Evolutionary conservation across 2,888 invertebrate species (phyloP), one percentile per base, ranked within the genome.

Genomic region (Cloeon dipterum): DNA sequence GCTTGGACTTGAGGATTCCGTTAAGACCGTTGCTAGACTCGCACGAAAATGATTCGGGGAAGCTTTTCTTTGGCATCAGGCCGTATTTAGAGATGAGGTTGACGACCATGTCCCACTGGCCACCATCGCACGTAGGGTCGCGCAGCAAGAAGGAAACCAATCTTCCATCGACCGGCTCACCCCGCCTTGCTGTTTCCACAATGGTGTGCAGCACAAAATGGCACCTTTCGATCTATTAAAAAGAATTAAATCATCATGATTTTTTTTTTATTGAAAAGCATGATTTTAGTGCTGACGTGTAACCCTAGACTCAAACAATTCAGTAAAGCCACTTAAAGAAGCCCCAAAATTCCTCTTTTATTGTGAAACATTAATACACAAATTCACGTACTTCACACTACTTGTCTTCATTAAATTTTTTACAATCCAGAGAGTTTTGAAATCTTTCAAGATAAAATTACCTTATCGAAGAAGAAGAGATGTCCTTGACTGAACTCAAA

Each of bases 71-170:
- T 38, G 89, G 89, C 62, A 89, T 70, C 37, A 89, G 56, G 11
- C 89, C 89, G 51, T 89, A 72, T 51, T 82, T 81, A 54, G 76
- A 78, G 39, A 89, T 71, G 16, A 89, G 58, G 55, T 86, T 86
- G 20, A 76, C 74, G 40, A 88, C 59, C 86, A 89, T 88, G 52
- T 86, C 82, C 88, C 86, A 89, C 53, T 89, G 88, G 0, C 89
- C 86, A 20, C 85, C 85, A 50, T 86, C 85, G 43, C 68, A 68
- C 36, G 73, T 71, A n/a, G 83, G 82, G 50, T 82, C 78, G 51
- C 65, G 58, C 14, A 86, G 61, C 36, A 89, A 56, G 53, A 79
- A 83, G 42, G 75, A 73, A 36, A 85, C 68, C 11, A 86, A 62
- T 41, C 88, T 64, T 1, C 85, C 81, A 42, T 83, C 79, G 1